Evolutionary conservation across 2,113 vertebrate genomes (phyloP).

Genomic region (Procapra przewalskii): DNA sequence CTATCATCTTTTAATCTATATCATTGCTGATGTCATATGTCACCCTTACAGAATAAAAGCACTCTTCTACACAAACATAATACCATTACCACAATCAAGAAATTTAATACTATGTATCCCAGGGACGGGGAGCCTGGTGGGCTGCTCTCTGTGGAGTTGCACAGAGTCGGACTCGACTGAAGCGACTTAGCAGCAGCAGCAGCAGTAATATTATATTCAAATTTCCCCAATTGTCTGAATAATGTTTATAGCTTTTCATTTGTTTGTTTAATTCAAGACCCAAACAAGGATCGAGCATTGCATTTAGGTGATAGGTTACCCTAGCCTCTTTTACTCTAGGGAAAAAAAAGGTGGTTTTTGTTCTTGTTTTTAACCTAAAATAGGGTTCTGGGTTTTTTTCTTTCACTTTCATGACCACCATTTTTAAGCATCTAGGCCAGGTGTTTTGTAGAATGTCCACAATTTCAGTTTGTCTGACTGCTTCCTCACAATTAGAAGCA

Average conservation of each 20-base stretch:
- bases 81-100: neutral
- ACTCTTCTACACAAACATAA: neutral
- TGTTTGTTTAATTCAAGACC: neutral
- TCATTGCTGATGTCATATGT: neutral
- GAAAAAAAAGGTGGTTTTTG: neutral
- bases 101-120: neutral
- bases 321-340: neutral
- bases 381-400: neutral
- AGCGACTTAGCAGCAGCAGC: neutral
- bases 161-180: neutral
- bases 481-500: neutral
- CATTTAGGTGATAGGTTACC: neutral
- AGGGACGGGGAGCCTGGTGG: neutral
- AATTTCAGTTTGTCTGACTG: neutral
- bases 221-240: neutral
- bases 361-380: neutral
- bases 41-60: neutral
- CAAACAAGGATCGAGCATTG: neutral
- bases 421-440: neutral
- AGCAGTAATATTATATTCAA: neutral
- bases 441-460: neutral
- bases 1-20: neutral
- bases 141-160: neutral
- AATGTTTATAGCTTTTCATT: neutral
- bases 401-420: neutral